A percentile compares a stretch with the other conserved stretches of the same genome.
Evolutionary conservation across 2,888 invertebrate genomes (phyloP).

Genomic region (Yponomeuta evonymella): DNA sequence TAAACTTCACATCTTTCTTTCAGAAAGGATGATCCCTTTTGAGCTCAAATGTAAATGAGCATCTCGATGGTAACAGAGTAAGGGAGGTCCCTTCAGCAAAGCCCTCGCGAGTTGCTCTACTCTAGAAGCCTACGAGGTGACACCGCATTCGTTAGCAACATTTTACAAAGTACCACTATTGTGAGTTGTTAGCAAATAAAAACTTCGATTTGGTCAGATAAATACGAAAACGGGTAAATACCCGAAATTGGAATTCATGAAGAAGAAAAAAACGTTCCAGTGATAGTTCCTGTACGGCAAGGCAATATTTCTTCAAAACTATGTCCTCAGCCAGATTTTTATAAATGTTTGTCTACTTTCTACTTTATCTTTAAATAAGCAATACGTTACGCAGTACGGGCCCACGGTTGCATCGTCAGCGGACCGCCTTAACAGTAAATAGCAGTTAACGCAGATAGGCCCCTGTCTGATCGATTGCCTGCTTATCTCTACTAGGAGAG

Average conservation of each 20-base stretch:
- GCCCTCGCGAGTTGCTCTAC: neutral
- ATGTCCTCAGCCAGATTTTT: no score
- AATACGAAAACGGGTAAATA: no score
- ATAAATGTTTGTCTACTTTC: no score
- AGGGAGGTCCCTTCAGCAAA: neutral
- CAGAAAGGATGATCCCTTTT: neutral
- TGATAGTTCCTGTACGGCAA: no score
- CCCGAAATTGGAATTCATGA: no score
- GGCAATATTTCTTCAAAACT: no score
- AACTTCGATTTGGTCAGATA: no score
- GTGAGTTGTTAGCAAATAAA: no score
- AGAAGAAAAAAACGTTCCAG: no score
- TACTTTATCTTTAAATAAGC: no score
- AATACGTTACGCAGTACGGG: neutral
- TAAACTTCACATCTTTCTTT: neutral
- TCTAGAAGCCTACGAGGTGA: neutral
- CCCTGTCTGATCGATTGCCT: slow-evolving; percentile 4
- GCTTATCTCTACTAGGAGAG: neutral
- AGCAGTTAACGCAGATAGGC: neutral
- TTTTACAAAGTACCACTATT: no score
- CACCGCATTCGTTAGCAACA: no score
- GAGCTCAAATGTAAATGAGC: neutral
- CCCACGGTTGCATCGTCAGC: neutral
- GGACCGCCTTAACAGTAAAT: slow-evolving; percentile 5
- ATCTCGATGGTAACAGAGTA: neutral